Conservation (phyloP, 2,888 invertebrate species). For the Scelioninae gen. 2 region DNA sequence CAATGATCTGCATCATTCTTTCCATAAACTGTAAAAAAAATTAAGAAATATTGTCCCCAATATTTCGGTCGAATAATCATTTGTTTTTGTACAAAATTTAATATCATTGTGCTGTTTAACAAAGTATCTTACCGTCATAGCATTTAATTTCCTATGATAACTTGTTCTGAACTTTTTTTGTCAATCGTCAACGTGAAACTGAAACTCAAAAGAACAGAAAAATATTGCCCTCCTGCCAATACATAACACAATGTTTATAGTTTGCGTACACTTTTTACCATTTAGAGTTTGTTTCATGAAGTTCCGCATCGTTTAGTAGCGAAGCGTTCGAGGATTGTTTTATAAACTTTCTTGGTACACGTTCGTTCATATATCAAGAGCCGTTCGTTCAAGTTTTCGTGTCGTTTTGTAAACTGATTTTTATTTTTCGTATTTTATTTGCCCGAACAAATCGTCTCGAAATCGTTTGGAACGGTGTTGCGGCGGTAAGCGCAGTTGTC, state of each 20-base stretch:
- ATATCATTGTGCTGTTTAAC: too few relatives aligned
- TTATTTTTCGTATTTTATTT: slow-evolving; percentile 18
- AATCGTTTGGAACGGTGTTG: slow-evolving; percentile 17
- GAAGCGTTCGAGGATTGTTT: slow-evolving; percentile 32
- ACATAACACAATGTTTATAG: slow-evolving; percentile 25
- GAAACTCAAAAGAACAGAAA: too few relatives aligned
- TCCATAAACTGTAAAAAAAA: too few relatives aligned
- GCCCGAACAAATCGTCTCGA: slow-evolving; percentile 13
- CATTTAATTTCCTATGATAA: too few relatives aligned
- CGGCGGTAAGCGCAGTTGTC: slow-evolving; percentile 6
- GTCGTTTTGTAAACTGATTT: slow-evolving; percentile 37
- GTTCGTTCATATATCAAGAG: slow-evolving; percentile 37
- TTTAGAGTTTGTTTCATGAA: slow-evolving; percentile 37
- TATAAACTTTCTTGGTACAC: slow-evolving; percentile 44
- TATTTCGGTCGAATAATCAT: too few relatives aligned
- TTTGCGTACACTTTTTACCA: slow-evolving; percentile 30
- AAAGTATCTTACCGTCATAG: too few relatives aligned
- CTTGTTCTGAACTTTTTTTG: too few relatives aligned
- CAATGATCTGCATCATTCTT: too few relatives aligned
- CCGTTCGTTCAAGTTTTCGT: slow-evolving; percentile 23
- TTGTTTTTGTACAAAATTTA: too few relatives aligned
- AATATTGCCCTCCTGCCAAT: background rate
- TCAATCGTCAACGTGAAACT: too few relatives aligned
- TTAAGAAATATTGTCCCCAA: too few relatives aligned
- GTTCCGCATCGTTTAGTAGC: slow-evolving; percentile 41